A percentile compares a stretch with the other conserved stretches of the same genome.
Conservation (phyloP, 1,140 invertebrate genomes). For the Drosophila persimilis region DNA sequence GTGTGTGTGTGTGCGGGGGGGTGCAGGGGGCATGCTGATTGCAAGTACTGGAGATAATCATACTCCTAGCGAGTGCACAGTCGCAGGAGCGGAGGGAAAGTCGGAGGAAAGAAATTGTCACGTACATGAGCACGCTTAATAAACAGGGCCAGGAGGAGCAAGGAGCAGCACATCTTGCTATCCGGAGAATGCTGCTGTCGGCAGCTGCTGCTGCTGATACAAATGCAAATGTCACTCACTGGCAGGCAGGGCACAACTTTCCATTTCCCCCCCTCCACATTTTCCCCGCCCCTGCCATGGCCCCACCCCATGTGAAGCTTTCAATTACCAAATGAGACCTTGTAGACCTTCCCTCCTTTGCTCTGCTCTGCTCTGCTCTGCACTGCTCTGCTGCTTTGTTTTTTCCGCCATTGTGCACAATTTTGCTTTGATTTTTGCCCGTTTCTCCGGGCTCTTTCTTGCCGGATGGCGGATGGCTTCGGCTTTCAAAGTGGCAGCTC, state of each 20-base stretch:
- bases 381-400: conserved; percentile 2
- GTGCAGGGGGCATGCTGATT: conserved; percentile 1
- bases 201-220: neutral
- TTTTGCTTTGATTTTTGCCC: conserved; percentile 7
- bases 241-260: neutral
- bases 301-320: neutral
- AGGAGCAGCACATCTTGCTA: no score
- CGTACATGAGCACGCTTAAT: conserved; percentile 48
- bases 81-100: conserved; percentile 4
- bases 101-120: conserved; percentile 47
- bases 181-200: no score
- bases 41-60: conserved; percentile 33
- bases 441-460: no score
- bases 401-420: neutral
- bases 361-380: no score
- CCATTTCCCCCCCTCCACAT: neutral
- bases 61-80: neutral
- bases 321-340: conserved; percentile 8
- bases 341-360: no score
- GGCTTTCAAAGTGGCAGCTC: conserved; percentile 25
- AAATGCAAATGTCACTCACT: conserved; percentile 1
- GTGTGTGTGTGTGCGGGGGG: no score
- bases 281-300: no score
- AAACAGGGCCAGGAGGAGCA: conserved; percentile 20
- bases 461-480: conserved; percentile 1